Percentiles rank a stretch among this genome's conserved stretches.
These are phyloP conservation scores for Uropetala carovei DNA, from an alignment of 2,888 invertebrate species.

Conservation along the genomic window DNA sequence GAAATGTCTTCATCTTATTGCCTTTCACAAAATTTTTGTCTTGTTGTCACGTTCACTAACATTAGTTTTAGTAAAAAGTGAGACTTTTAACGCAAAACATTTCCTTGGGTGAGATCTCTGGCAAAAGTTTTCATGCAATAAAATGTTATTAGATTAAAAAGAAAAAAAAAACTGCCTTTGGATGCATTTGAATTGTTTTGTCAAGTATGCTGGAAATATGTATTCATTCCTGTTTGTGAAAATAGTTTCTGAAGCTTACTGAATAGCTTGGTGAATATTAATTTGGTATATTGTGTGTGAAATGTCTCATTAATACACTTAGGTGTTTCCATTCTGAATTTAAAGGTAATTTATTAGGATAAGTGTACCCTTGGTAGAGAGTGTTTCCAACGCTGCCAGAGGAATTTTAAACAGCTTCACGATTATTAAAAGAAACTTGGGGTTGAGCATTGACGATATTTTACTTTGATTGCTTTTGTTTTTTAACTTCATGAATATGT, in stretches of 20 bases:
- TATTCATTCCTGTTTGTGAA: slow-evolving; percentile 56
- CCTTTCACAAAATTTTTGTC: slow-evolving; percentile 49
- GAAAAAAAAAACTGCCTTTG: slow-evolving; percentile 38
- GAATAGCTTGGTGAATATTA: slow-evolving; percentile 47
- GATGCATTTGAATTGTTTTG: slow-evolving; percentile 48
- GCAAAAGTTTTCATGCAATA: slow-evolving; percentile 58
- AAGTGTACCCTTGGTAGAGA: slow-evolving; percentile 60
- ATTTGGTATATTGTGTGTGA: slow-evolving; percentile 56
- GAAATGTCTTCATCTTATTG: slow-evolving; percentile 37
- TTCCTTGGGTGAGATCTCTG: slow-evolving; percentile 48
- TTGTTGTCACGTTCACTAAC: slow-evolving; percentile 36
- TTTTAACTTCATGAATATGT: neutral
- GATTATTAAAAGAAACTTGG: neutral
- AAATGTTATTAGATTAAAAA: slow-evolving; percentile 27
- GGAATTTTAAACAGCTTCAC: slow-evolving; percentile 28
- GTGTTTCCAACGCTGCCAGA: slow-evolving; percentile 42
- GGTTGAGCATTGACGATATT: slow-evolving; percentile 36
- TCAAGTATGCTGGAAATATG: slow-evolving; percentile 25
- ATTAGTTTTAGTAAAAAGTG: slow-evolving; percentile 41
- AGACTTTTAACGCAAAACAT: slow-evolving; percentile 34
- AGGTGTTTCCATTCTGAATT: slow-evolving; percentile 33
- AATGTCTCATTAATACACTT: slow-evolving; percentile 33
- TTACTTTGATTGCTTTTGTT: neutral
- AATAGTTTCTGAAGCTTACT: slow-evolving; percentile 47
- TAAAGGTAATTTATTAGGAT: slow-evolving; percentile 51